phyloP scores from a whole-genome alignment of 2,113 vertebrate genomes.

The Phasianus colchicus region DNA sequence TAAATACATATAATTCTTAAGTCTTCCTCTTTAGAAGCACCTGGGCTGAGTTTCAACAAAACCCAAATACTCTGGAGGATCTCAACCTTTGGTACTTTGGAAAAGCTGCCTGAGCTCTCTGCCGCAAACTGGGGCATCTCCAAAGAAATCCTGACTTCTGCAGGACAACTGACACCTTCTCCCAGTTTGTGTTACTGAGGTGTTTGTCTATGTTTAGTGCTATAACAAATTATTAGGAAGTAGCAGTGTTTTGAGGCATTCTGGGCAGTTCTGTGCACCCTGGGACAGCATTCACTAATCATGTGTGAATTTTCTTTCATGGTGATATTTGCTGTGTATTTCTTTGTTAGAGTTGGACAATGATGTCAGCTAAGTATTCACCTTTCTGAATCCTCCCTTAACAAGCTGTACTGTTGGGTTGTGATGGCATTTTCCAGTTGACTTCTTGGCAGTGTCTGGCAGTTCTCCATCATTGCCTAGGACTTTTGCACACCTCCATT shows the following conservation, averaged over 20 bases:
- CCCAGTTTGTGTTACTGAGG: neutral
- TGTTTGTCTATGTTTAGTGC: accelerated
- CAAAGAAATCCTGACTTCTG: neutral
- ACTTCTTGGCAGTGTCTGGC: neutral
- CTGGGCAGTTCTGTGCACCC: neutral
- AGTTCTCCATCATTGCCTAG: neutral
- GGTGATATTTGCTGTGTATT: neutral
- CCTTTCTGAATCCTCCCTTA: neutral
- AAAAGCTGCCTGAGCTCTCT: neutral
- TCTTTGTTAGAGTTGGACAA: neutral
- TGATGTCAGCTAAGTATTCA: neutral
- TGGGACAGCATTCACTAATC: neutral
- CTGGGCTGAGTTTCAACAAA: neutral
- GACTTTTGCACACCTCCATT: neutral
- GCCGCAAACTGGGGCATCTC: accelerated
- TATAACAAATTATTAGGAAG: neutral
- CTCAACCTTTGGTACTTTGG: neutral
- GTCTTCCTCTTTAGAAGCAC: neutral
- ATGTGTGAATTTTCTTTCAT: neutral
- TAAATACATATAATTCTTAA: neutral
- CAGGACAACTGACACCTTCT: neutral
- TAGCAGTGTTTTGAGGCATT: neutral
- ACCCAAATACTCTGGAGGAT: neutral
- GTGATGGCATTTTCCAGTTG: neutral
- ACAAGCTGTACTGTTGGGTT: neutral